Evolutionary conservation across 1,140 invertebrate species (phyloP), one percentile per base, ranked within the genome.

Genomic region (Zaprionus kolodkinae): DNA sequence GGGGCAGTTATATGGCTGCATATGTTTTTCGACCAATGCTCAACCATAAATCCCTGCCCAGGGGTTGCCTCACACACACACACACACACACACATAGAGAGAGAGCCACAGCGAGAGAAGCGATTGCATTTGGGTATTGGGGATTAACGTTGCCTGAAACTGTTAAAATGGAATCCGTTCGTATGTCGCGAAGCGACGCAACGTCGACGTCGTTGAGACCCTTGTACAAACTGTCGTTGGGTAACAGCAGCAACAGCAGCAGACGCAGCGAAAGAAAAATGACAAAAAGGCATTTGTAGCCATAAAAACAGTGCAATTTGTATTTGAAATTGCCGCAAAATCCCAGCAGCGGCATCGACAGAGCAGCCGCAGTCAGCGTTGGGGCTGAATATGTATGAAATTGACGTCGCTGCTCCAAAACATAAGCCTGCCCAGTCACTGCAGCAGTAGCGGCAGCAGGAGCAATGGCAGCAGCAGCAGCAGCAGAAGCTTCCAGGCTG

Each of bases 321-420:
- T 88, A 88, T 88, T 88, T 88, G 85, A 88, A 88, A 88, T 88
- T 89, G 84, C 85, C 84, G 85, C 84, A 89, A 89, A 88, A 89
- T 88, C 84, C 84, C 84, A 88, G 69, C 75, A 85, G 79, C 76
- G 69, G 69, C 66, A 68, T 65, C 59, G 61, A 64, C 78, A 76
- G 36, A 43, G 57, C 21, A 27, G 57, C 43, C 33, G 43, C 60
- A 50, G 40, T 30, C 33, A 30, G 17, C 67, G 77, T 67, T 52
- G 59, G 63, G 68, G 54, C 66, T 88, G 84, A 83, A 83, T 86
- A 88, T 86, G 83, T 83, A 87, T 87, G 76, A 74, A 79, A 87
- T 83, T 79, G 79, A 62, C 79, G 79, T 76, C 76, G 72, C 43
- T 70, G 11, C 55, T 38, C 38, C 68, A 61, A 65, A 76, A 72